Base-by-base conservation (phyloP, 2,113 vertebrate genomes). In the Atlantisia rogersi region DNA sequence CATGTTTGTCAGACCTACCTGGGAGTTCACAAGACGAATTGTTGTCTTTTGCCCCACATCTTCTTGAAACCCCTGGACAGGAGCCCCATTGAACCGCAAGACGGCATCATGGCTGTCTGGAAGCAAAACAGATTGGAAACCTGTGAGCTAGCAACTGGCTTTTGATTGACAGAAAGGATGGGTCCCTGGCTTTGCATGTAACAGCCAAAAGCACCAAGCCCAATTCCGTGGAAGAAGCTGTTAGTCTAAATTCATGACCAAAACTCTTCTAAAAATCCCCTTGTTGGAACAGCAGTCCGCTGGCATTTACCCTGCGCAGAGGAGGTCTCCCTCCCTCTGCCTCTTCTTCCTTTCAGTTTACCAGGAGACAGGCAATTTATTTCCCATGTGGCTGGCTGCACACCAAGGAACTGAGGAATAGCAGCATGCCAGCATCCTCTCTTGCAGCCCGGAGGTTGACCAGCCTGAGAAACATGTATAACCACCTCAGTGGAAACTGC, bases 31-130 rank as follows among this genome's bases (percentile, higher is more conserved):
- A 17, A 99, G 96, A 37, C 98, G 98, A 82, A 99, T 70, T 32
- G 98, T 98, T 17, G 98, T 99, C 96, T 98, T 98, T 19, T 94
- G 95, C 22, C 98, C 98, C 65, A 99, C 98, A 24, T 98, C 98
- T 60, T 94, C 88, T 21, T 98, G 92, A 84, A 97, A 98, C 19
- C 95, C 98, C 55, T 74, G 93, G 74, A 95, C 91, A 65, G 98
- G 98, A 42, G 98, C 98, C 24, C 96, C 97, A 29, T 98, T 98
- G 96, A 98, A 98, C 12, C 98, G 90, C 88, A 99, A 19, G 55
- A 98, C 84, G 15, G 98, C 98, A 28, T 99, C 98, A 1, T 98
- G 98, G 94, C 84, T 92, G 90, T 98, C 98, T 98, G 88, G 67
- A 98, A 96, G 93, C 25, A 91, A 96, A 95, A 78, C 24, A 92